Conservation (phyloP, 2,888 invertebrate genomes). For the Eupeodes luniger region DNA sequence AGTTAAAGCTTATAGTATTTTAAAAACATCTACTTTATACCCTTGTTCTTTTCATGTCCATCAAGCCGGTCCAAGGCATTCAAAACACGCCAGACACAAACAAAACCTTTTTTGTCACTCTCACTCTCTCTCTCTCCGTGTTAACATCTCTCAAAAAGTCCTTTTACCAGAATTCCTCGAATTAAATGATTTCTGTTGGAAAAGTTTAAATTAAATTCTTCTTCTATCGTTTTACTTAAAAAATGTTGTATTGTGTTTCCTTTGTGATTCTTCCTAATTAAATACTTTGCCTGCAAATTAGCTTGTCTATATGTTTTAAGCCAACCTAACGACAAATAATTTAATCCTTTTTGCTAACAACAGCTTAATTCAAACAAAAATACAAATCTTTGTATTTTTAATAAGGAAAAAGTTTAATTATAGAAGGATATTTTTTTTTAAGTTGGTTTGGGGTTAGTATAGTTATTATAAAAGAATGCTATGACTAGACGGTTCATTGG, state of each 20-base stretch:
- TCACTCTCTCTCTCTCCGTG: neutral
- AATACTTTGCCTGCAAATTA: constrained; percentile 23
- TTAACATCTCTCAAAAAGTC: constrained; percentile 12
- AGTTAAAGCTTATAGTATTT: neutral
- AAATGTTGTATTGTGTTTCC: neutral
- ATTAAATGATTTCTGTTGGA: constrained; percentile 4
- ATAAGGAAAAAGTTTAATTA: constrained; percentile 27
- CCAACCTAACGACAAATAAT: constrained; percentile 30
- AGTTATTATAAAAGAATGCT: constrained; percentile 9
- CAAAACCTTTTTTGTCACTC: neutral
- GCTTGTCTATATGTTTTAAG: constrained; percentile 14
- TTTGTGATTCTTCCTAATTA: constrained; percentile 24
- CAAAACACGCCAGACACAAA: constrained; percentile 6
- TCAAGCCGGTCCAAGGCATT: neutral
- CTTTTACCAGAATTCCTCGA: constrained; percentile 10
- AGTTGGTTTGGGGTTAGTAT: neutral
- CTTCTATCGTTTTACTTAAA: neutral
- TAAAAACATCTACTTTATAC: constrained; percentile 1
- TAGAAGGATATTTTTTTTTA: neutral
- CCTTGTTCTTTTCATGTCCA: constrained; percentile 2
- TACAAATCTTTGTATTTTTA: neutral
- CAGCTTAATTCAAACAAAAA: constrained; percentile 19
- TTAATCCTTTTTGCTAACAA: constrained; percentile 39
- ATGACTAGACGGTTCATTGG: constrained; percentile 45
- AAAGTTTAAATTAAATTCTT: constrained; percentile 53